These are phyloP conservation scores for Grallaria varia DNA, from an alignment of 2,113 vertebrate species.

Conservation along the genomic window DNA sequence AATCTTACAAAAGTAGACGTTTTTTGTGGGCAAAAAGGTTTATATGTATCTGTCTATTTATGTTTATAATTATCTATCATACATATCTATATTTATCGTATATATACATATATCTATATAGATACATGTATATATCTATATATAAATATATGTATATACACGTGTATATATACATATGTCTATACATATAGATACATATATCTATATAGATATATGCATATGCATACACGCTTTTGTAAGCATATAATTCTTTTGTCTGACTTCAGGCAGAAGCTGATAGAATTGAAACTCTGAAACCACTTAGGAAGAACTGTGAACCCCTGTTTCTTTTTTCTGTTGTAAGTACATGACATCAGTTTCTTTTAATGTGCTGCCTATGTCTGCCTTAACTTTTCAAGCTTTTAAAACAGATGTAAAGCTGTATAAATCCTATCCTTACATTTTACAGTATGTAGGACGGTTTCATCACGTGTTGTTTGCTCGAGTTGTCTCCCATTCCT, in stretches of 20 bases:
- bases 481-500: neutral
- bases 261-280: conserved; percentile 74
- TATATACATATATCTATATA: too few species aligned
- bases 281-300: conserved; percentile 53
- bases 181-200: too few species aligned
- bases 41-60: neutral
- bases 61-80: too few species aligned
- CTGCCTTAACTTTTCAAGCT: neutral
- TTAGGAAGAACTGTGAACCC: conserved; percentile 76
- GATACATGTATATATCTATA: too few species aligned
- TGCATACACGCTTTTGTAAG: neutral
- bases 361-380: neutral
- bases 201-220: too few species aligned
- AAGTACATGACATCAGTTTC: conserved; percentile 26
- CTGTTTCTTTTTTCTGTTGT: conserved; percentile 76
- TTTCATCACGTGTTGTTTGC: neutral
- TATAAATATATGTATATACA: too few species aligned
- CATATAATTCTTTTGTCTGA: neutral
- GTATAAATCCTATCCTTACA: neutral
- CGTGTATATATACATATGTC: too few species aligned
- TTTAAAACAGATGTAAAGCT: neutral
- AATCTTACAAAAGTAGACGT: neutral
- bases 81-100: too few species aligned
- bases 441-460: neutral
- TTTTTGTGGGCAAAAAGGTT: neutral